phyloP scores from a whole-genome alignment of 2,113 vertebrate genomes.

The Mobula hypostoma region DNA sequence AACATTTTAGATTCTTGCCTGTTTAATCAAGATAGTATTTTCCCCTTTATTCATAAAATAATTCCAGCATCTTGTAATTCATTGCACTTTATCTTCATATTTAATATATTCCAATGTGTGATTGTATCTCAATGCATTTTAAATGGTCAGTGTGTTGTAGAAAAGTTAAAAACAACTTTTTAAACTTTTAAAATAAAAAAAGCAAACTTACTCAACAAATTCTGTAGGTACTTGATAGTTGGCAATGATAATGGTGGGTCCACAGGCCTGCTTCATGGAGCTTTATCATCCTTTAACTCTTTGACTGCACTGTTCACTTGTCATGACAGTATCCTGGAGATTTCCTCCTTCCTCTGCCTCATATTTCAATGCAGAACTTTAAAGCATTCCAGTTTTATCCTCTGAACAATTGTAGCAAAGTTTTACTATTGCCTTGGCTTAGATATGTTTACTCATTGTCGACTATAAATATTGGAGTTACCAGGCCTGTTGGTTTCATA shows the following conservation, averaged over 20 bases:
- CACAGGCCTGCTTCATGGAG: no score
- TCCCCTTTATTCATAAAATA: no score
- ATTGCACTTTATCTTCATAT: no score
- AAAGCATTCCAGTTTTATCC: neutral
- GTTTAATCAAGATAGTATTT: neutral
- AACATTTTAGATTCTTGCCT: neutral
- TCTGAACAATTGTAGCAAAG: neutral
- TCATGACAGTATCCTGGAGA: neutral
- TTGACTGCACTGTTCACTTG: neutral
- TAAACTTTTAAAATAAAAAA: neutral
- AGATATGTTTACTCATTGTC: neutral
- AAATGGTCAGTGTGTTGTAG: neutral
- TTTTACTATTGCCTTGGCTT: neutral
- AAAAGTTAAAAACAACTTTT: neutral
- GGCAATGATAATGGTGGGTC: no score
- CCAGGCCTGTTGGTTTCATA: no score
- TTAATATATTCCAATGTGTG: no score
- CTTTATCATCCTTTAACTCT: no score
- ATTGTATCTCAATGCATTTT: neutral
- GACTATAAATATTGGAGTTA: neutral
- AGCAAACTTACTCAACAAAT: neutral
- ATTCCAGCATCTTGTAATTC: no score
- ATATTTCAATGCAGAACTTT: neutral
- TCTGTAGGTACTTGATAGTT: no score
- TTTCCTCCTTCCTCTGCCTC: neutral